These are phyloP conservation scores for Malthinus seriepunctatus DNA, from an alignment of 2,888 invertebrate species.

Conservation along the genomic window DNA sequence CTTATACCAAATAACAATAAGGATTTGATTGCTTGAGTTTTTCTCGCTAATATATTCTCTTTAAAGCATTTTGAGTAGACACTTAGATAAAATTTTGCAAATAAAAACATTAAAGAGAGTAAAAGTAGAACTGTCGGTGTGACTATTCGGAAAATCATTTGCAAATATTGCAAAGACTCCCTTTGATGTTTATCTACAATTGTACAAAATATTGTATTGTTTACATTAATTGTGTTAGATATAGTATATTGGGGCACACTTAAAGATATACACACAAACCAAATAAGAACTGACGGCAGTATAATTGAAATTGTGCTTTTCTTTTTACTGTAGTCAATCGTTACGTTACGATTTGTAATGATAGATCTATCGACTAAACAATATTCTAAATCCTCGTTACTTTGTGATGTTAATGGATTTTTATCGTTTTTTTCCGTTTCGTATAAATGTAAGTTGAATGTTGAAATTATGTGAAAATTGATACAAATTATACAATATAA, in stretches of 20 bases:
- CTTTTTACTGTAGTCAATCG: conserved; percentile 59
- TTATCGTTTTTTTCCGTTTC: conserved; percentile 48
- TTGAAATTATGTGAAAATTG: conserved; percentile 62
- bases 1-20: conserved; percentile 43
- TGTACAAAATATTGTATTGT: conserved; percentile 56
- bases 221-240: conserved; percentile 56
- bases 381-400: conserved; percentile 41
- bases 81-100: conserved; percentile 41
- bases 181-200: conserved; percentile 59
- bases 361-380: conserved; percentile 44
- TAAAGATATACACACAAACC: conserved; percentile 62
- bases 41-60: conserved; percentile 43
- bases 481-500: conserved; percentile 61
- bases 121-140: conserved; percentile 43
- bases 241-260: conserved; percentile 64
- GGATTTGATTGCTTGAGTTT: conserved; percentile 40
- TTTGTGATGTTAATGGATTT: conserved; percentile 45
- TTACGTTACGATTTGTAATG: conserved; percentile 58
- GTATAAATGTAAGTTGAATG: conserved; percentile 58
- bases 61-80: conserved; percentile 36
- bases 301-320: conserved; percentile 57
- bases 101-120: conserved; percentile 41
- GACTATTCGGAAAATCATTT: conserved; percentile 44
- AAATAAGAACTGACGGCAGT: conserved; percentile 61
- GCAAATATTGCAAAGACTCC: conserved; percentile 43